These are phyloP conservation scores for Meteorus colon DNA, from an alignment of 2,888 invertebrate genomes.

Conservation along the genomic window DNA sequence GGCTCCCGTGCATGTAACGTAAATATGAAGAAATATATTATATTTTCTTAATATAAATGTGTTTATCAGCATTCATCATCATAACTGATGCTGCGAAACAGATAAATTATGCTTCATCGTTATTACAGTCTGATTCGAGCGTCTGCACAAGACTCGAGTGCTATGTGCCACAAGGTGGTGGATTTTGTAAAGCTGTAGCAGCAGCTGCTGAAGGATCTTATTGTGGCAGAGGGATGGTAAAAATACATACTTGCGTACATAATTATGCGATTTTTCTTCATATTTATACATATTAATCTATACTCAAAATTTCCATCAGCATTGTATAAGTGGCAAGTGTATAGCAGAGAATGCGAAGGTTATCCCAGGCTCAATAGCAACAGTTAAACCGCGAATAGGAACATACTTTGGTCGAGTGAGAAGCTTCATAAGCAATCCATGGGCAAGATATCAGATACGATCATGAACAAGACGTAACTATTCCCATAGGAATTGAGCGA, in stretches of 20 bases:
- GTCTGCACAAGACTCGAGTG: conserved; percentile 94
- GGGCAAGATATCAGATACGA: neutral
- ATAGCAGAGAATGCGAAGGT: conserved; percentile 77
- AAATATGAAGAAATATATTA: conserved; percentile 64
- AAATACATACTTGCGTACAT: neutral
- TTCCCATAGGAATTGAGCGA: neutral
- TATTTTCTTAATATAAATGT: neutral
- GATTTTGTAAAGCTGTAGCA: conserved; percentile 90
- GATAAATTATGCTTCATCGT: neutral
- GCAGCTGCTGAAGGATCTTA: conserved; percentile 94
- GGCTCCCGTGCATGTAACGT: conserved; percentile 87
- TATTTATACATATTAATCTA: neutral
- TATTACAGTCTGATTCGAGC: conserved; percentile 86
- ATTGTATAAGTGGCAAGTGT: conserved; percentile 92
- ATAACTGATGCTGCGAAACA: neutral
- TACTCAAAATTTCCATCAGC: conserved; percentile 76
- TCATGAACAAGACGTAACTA: neutral
- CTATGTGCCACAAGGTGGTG: conserved; percentile 86
- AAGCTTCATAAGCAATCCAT: neutral
- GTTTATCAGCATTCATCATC: neutral
- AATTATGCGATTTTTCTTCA: no score
- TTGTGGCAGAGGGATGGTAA: conserved; percentile 91
- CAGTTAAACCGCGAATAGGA: no score
- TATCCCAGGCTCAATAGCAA: conserved; percentile 31
- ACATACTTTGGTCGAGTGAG: no score